phyloP scores from a whole-genome alignment of 2,797 vertebrate species.

The Ptychadena robeensis region DNA sequence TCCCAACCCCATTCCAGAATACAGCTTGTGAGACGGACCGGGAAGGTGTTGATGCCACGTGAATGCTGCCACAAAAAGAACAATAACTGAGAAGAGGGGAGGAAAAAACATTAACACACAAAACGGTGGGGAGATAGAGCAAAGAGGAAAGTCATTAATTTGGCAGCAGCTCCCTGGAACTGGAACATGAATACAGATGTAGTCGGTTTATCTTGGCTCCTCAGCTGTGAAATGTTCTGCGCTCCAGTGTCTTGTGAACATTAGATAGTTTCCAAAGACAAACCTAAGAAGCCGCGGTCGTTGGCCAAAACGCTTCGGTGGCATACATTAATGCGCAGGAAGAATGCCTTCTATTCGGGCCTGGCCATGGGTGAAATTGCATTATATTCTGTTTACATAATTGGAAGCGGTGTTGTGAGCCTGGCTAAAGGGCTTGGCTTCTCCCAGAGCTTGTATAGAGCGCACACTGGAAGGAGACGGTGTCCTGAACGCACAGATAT shows the following conservation, averaged over 20 bases:
- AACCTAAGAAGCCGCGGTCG: slow-evolving; percentile 63
- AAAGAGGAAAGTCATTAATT: slow-evolving; percentile 70
- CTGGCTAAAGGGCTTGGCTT: slow-evolving; percentile 26
- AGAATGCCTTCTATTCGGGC: slow-evolving; percentile 70
- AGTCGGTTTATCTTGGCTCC: slow-evolving; percentile 73
- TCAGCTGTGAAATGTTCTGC: slow-evolving; percentile 73
- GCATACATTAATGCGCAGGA: slow-evolving; percentile 68
- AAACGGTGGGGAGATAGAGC: slow-evolving; percentile 59
- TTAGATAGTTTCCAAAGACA: slow-evolving; percentile 71
- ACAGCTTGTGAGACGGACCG: neutral
- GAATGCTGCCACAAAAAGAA: neutral
- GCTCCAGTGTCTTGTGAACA: slow-evolving; percentile 67
- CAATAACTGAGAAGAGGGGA: slow-evolving; percentile 65
- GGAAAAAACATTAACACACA: slow-evolving; percentile 38
- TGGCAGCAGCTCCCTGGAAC: slow-evolving; percentile 68
- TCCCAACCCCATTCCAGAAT: too few species aligned
- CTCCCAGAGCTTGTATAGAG: neutral
- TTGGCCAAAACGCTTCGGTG: slow-evolving; percentile 67
- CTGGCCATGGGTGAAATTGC: slow-evolving; percentile 78
- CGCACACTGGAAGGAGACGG: slow-evolving; percentile 25
- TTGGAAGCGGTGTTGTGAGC: slow-evolving; percentile 64
- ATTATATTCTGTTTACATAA: slow-evolving; percentile 73
- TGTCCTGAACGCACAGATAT: slow-evolving; percentile 16
- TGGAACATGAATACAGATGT: slow-evolving; percentile 63
- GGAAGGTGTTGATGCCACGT: neutral